Evolutionary conservation across 2,113 vertebrate genomes (phyloP).

Genomic region (Todiramphus chloris): DNA sequence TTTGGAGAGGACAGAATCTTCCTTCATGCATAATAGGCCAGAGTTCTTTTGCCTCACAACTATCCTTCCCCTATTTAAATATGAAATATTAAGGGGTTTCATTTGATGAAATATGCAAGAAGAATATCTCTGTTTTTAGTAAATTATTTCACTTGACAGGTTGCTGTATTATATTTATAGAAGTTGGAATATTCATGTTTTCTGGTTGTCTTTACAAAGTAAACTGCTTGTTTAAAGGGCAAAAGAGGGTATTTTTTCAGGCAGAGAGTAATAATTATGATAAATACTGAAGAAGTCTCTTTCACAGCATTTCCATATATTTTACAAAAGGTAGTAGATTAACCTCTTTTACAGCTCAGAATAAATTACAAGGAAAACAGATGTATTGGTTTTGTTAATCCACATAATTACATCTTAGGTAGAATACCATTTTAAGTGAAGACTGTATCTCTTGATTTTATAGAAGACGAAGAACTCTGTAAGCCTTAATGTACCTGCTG

Average conservation of each 20-base stretch:
- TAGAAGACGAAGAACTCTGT: neutral
- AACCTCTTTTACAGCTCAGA: neutral
- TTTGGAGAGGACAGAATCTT: neutral
- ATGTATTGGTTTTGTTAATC: neutral
- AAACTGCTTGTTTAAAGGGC: neutral
- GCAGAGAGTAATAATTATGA: neutral
- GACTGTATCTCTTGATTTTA: neutral
- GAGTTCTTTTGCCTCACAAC: neutral
- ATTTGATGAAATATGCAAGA: neutral
- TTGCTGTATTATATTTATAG: neutral
- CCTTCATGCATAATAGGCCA: neutral
- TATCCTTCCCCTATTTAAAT: neutral
- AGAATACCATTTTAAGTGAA: neutral
- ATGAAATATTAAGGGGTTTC: neutral
- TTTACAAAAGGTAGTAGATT: neutral
- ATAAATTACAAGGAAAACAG: neutral
- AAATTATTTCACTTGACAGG: neutral
- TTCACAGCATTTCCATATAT: neutral
- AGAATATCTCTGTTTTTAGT: neutral
- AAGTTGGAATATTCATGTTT: neutral
- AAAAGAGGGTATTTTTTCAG: neutral
- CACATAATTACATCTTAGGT: neutral
- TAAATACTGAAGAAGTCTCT: neutral
- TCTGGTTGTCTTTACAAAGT: neutral
- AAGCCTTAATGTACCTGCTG: neutral